phyloP scores from a whole-genome alignment of 1,140 invertebrate species.

The Zaprionus nigranus region DNA sequence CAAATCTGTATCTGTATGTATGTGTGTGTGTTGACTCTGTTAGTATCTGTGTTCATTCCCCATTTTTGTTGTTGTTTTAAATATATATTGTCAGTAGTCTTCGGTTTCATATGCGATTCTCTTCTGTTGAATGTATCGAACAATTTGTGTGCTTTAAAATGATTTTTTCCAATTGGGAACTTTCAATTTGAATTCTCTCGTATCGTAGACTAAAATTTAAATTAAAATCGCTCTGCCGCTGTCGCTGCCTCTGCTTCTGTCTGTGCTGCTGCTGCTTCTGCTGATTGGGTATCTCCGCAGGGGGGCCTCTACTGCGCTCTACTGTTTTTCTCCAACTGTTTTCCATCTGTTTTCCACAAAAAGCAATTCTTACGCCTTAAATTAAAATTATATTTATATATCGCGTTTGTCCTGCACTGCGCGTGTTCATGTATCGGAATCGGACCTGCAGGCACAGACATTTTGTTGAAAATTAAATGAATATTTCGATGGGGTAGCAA shows the following conservation, averaged over 20 bases:
- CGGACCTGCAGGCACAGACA: constrained; percentile 61
- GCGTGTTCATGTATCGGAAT: constrained; percentile 80
- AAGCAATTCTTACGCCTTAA: constrained; percentile 82
- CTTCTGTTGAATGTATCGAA: constrained; percentile 28
- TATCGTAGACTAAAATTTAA: constrained; percentile 76
- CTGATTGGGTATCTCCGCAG: constrained; percentile 11
- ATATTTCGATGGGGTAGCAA: constrained; percentile 6
- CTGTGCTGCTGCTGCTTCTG: constrained; percentile 6
- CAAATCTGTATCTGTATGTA: constrained; percentile 35
- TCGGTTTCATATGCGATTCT: constrained; percentile 66
- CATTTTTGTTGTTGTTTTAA: constrained; percentile 39
- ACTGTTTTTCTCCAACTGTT: constrained; percentile 33
- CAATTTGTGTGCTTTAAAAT: constrained; percentile 55
- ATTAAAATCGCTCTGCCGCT: constrained; percentile 67
- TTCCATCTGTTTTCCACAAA: constrained; percentile 51
- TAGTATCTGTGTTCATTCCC: constrained; percentile 23
- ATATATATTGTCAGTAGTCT: constrained; percentile 83
- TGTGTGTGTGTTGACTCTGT: constrained; percentile 27
- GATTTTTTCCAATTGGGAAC: constrained; percentile 39
- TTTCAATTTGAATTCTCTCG: constrained; percentile 47
- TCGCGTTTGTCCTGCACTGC: constrained; percentile 26
- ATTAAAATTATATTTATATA: constrained; percentile 82
- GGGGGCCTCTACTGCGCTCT: constrained; percentile 26
- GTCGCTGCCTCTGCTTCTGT: constrained; percentile 11
- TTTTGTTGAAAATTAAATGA: constrained; percentile 40